Evolutionary conservation across 1,140 invertebrate species (phyloP).

Genomic region (Diuraphis noxia): DNA sequence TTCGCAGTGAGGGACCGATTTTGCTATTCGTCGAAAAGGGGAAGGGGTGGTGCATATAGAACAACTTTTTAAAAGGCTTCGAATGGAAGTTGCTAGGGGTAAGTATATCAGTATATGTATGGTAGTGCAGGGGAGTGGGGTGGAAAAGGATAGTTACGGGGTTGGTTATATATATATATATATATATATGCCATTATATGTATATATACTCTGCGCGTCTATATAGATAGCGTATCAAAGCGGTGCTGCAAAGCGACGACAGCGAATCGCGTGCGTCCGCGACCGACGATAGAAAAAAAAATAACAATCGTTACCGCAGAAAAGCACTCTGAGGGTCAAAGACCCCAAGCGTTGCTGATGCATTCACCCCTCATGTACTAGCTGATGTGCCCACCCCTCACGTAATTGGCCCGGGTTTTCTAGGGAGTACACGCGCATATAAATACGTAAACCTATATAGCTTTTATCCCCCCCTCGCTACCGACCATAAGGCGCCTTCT

Average conservation of each 20-base stretch:
- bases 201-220: too few species aligned
- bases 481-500: neutral
- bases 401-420: neutral
- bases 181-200: too few species aligned
- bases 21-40: neutral
- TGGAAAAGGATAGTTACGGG: neutral
- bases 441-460: neutral
- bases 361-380: neutral
- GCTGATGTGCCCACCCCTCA: too few species aligned
- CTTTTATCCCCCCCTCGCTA: neutral
- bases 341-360: neutral
- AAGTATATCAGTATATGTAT: neutral
- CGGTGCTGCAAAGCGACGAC: neutral
- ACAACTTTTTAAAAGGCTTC: neutral
- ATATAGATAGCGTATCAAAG: neutral
- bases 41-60: neutral
- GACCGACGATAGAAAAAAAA: neutral
- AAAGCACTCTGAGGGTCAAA: neutral
- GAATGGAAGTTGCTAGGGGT: neutral
- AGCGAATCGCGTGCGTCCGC: neutral
- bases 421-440: neutral
- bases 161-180: neutral
- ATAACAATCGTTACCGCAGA: conserved; percentile 2
- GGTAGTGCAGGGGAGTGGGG: neutral
- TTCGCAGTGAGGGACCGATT: neutral